Base-by-base conservation (phyloP, 2,888 invertebrate genomes). In the Lithophane semibrunnea region DNA sequence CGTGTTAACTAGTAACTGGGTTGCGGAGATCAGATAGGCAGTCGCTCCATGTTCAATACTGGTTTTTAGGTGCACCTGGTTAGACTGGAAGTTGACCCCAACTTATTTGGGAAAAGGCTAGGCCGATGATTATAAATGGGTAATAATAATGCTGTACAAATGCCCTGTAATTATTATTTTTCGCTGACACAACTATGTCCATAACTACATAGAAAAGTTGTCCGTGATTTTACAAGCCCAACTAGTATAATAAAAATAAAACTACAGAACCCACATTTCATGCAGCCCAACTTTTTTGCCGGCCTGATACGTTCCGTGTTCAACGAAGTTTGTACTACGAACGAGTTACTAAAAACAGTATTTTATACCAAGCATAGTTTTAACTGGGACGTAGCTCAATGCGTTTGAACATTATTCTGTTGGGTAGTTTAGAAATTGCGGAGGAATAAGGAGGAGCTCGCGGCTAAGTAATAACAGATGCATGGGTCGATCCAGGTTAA, bases 311-410 rank as follows among this genome's bases (percentile, higher is more conserved):
- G 79, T 80, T 58, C 80, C 82, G 60, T 79, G 84, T 83, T 73
- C 75, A 75, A 81, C 75, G 64, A 85, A 88, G 83, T 88, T 85
- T 83, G 66, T 77, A 76, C 70, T 72, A 78, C 80, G 81, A 72
- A 73, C 60, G 76, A 79, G 86, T 83, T 84, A 82, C 76, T 86
- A 81, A 83, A 87, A 85, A 85, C 79, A 82, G 78, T 82, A 77
- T 86, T 89, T 88, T 88, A 80, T 67, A 52, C 64, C 80, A 75
- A 79, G 75, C 82, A 77, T 71, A 85, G 85, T 85, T 83, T 80
- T 52, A 88, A 86, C 86, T 82, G 69, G 86, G 70, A 77, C 83
- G 77, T 70, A 65, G 78, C 54, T 65, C 71, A 68, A 74, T 82
- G 71, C 42, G 76, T 75, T 54, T 44, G 76, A 75, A 80, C 71